Evolutionary conservation across 1,140 invertebrate genomes (phyloP).

Genomic region (Drosophila ananassae): DNA sequence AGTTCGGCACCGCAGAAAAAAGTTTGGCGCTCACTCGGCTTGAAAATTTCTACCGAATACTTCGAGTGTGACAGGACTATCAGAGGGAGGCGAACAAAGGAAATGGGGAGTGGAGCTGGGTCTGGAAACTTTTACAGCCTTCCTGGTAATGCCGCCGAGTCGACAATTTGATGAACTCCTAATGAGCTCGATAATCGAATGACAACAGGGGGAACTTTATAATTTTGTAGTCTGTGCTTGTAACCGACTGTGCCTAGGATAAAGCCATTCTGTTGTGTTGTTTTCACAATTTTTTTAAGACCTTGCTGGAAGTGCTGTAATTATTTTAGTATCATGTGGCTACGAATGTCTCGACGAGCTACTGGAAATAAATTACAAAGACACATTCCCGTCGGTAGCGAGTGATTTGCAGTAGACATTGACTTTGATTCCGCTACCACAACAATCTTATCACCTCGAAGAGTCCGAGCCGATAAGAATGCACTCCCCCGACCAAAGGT

Average conservation of each 20-base stretch:
- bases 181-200: slow-evolving; percentile 67
- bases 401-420: slow-evolving; percentile 37
- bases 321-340: not conserved
- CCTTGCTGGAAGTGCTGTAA: not conserved
- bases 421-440: slow-evolving; percentile 58
- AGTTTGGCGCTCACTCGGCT: slow-evolving; percentile 58
- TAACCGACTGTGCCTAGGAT: no score
- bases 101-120: not conserved
- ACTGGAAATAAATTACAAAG: slow-evolving; percentile 5
- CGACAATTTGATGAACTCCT: slow-evolving; percentile 67
- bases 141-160: not conserved
- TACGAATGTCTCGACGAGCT: not conserved
- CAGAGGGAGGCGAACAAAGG: not conserved
- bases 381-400: slow-evolving; percentile 32
- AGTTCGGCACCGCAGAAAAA: slow-evolving; percentile 46
- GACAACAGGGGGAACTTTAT: not conserved
- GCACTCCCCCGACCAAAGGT: slow-evolving; percentile 50
- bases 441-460: slow-evolving; percentile 56
- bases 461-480: slow-evolving; percentile 58
- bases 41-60: slow-evolving; percentile 64
- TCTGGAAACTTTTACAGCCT: slow-evolving; percentile 44
- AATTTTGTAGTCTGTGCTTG: not conserved
- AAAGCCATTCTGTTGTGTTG: no score
- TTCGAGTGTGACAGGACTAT: not conserved
- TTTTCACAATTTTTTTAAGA: not conserved